Percentiles rank a stretch among this genome's conserved stretches.
phyloP scores from a whole-genome alignment of 2,888 invertebrate species.

The Xestia c-nigrum region DNA sequence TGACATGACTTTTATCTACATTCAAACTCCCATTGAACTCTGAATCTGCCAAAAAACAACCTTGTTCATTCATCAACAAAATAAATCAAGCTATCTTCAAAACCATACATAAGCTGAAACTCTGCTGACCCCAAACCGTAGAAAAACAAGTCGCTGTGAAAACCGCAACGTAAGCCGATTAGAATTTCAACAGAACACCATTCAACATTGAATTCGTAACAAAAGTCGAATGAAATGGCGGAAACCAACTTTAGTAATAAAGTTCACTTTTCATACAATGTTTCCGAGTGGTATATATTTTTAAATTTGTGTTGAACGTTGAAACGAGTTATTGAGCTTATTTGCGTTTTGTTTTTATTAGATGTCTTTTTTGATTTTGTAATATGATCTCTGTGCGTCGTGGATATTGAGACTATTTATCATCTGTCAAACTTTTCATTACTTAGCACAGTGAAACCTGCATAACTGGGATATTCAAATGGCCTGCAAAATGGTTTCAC shows the following conservation, averaged over 20 bases:
- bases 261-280: slow-evolving; percentile 32
- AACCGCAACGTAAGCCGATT: slow-evolving; percentile 53
- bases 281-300: slow-evolving; percentile 25
- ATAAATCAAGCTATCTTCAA: neutral
- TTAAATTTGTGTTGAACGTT: neutral
- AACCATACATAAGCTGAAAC: neutral
- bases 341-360: neutral
- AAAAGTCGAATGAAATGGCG: slow-evolving; percentile 36
- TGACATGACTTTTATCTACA: too few species aligned
- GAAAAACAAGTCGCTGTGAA: slow-evolving; percentile 21
- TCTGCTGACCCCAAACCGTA: slow-evolving; percentile 14
- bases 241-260: slow-evolving; percentile 22
- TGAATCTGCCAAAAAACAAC: neutral
- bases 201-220: slow-evolving; percentile 33
- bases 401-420: too few species aligned
- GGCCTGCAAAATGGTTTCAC: too few species aligned
- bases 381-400: neutral
- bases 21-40: neutral
- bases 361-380: neutral
- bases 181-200: slow-evolving; percentile 37
- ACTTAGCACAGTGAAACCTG: too few species aligned
- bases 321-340: neutral
- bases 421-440: too few species aligned
- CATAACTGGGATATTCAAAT: too few species aligned
- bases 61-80: neutral